phyloP scores from a whole-genome alignment of 92 coral and sea anemone species.

The Epizoanthus illoricatus region DNA sequence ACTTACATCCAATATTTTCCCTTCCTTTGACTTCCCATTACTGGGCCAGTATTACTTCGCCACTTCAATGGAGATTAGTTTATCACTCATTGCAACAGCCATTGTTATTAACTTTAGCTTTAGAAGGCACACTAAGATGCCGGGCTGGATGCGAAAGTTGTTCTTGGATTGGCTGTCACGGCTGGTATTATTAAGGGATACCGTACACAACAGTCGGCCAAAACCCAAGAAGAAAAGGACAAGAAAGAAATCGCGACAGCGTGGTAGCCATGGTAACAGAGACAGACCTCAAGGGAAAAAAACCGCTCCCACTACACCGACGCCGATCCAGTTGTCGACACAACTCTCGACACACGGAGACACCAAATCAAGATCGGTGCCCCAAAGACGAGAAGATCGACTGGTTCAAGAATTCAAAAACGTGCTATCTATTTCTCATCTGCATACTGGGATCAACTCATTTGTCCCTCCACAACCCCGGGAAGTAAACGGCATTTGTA shows the following conservation, averaged over 20 bases:
- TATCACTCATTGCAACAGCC: slow-evolving; percentile 69
- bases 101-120: slow-evolving; percentile 69
- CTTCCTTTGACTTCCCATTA: slow-evolving; percentile 76
- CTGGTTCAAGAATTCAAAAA: slow-evolving; percentile 59
- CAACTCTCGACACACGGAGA: background rate
- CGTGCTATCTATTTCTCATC: slow-evolving; percentile 32
- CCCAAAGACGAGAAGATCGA: slow-evolving; percentile 52
- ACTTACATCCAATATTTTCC: slow-evolving; percentile 75
- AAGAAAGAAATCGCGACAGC: background rate
- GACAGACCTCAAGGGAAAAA: background rate
- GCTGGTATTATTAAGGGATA: slow-evolving; percentile 53
- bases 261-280: background rate
- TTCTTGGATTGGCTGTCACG: slow-evolving; percentile 65
- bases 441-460: slow-evolving; percentile 23
- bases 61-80: slow-evolving; percentile 70
- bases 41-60: slow-evolving; percentile 86
- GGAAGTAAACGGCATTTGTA: slow-evolving; percentile 15
- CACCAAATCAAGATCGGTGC: background rate
- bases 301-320: background rate
- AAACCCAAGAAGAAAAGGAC: slow-evolving; percentile 29
- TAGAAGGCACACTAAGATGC: slow-evolving; percentile 67
- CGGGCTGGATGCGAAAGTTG: slow-evolving; percentile 58
- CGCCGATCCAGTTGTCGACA: background rate
- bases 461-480: background rate
- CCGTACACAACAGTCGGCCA: slow-evolving; percentile 64